Evolutionary conservation across 2,797 vertebrate genomes (phyloP).

Genomic region (Sylvia borin): DNA sequence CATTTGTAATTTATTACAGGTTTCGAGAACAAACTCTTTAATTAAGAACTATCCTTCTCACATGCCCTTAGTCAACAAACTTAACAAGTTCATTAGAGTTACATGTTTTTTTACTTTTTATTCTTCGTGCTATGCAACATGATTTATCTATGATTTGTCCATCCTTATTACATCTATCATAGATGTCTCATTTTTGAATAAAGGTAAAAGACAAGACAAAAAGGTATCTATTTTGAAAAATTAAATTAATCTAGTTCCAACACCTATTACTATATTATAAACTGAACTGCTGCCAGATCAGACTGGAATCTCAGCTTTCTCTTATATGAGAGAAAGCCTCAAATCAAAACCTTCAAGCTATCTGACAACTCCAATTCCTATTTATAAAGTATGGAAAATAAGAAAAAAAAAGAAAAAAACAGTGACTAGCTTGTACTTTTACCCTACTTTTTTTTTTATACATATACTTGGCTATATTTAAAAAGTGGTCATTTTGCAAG

Average conservation of each 20-base stretch:
- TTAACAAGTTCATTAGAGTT: neutral
- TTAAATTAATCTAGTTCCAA: neutral
- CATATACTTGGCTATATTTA: neutral
- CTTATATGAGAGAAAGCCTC: neutral
- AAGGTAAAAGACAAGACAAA: neutral
- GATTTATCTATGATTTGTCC: neutral
- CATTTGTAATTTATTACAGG: neutral
- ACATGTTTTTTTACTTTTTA: neutral
- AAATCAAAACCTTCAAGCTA: neutral
- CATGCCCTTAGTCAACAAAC: neutral
- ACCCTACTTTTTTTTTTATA: neutral
- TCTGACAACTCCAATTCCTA: neutral
- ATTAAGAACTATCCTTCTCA: neutral
- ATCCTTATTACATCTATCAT: neutral
- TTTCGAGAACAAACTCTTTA: neutral
- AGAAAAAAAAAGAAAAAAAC: neutral
- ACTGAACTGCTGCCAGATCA: neutral
- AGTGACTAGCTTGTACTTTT: neutral
- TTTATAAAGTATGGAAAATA: neutral
- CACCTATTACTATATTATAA: neutral
- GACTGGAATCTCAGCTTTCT: neutral
- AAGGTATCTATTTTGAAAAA: neutral
- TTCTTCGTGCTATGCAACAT: neutral
- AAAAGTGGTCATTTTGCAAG: neutral
- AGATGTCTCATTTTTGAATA: neutral